These are phyloP conservation scores for Aptenodytes patagonicus DNA, from an alignment of 2,113 vertebrate genomes.

Conservation along the genomic window DNA sequence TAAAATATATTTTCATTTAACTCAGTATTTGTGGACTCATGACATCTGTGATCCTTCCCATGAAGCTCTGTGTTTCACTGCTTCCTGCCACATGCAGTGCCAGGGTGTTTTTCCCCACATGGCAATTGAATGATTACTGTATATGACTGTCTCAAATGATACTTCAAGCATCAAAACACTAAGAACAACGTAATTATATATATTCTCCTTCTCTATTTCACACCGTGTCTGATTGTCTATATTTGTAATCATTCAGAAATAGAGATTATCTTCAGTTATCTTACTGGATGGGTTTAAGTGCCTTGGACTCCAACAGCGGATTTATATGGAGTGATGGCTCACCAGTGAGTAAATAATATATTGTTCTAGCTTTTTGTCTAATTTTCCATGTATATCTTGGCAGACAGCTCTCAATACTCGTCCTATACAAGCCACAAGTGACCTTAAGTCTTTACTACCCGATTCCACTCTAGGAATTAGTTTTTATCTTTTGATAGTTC, in stretches of 20 bases:
- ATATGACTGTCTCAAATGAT: not conserved
- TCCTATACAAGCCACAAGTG: not conserved
- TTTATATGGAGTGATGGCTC: slow-evolving; percentile 89
- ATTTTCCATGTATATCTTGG: not conserved
- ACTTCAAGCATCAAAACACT: not conserved
- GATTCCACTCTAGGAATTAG: not conserved
- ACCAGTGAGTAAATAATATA: slow-evolving; percentile 76
- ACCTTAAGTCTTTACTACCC: not conserved
- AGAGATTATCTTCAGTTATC: not conserved
- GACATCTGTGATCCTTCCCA: not conserved
- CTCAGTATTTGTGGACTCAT: not conserved
- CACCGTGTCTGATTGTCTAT: not conserved
- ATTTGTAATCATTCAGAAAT: slow-evolving; percentile 17
- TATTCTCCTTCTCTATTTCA: not conserved
- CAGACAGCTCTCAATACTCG: not conserved
- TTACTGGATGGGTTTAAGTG: slow-evolving; percentile 88
- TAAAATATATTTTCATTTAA: not conserved
- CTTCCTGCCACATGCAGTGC: not conserved
- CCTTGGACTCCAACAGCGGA: slow-evolving; percentile 73
- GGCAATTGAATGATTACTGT: not conserved
- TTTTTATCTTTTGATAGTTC: not conserved
- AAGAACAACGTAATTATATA: not conserved
- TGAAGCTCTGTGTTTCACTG: not conserved
- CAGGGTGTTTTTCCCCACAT: not conserved
- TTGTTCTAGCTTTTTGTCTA: not conserved